A percentile compares a stretch with the other conserved stretches of the same genome.
Evolutionary conservation across 2,113 vertebrate species (phyloP).

Genomic region (Laticauda colubrina): DNA sequence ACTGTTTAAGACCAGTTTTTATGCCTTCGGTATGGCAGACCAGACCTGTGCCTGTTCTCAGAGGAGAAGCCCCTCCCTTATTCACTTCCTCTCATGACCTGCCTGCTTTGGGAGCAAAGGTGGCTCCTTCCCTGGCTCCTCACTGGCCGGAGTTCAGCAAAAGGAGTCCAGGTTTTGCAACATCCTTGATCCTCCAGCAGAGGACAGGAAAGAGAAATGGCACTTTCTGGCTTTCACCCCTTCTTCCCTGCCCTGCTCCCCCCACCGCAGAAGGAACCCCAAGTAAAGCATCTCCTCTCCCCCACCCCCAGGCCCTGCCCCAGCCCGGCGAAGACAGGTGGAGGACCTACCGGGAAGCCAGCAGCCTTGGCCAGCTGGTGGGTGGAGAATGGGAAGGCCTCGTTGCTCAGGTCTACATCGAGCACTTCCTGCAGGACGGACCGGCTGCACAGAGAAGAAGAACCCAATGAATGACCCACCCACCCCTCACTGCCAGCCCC

Average conservation of each 20-base stretch:
- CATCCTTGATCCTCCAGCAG: not conserved
- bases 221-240: not conserved
- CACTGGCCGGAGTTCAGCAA: not conserved
- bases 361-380: conserved; percentile 81
- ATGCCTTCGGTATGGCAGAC: not conserved
- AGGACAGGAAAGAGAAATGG: not conserved
- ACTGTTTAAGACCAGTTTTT: not conserved
- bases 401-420: conserved; percentile 83
- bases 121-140: not conserved
- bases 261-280: not conserved
- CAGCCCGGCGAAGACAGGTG: not conserved
- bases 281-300: not conserved
- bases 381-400: conserved; percentile 91
- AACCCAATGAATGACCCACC: fast-evolving
- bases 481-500: not conserved
- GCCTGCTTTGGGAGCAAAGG: too few relatives aligned
- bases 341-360: conserved; percentile 79
- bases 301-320: not conserved
- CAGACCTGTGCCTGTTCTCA: too few relatives aligned
- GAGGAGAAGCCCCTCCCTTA: too few relatives aligned
- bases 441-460: conserved; percentile 70
- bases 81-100: too few relatives aligned
- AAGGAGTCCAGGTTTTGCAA: not conserved
- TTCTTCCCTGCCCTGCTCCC: not conserved
- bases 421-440: conserved; percentile 86